phyloP scores from a whole-genome alignment of 2,797 vertebrate species.

The Rhadinocentrus ornatus region DNA sequence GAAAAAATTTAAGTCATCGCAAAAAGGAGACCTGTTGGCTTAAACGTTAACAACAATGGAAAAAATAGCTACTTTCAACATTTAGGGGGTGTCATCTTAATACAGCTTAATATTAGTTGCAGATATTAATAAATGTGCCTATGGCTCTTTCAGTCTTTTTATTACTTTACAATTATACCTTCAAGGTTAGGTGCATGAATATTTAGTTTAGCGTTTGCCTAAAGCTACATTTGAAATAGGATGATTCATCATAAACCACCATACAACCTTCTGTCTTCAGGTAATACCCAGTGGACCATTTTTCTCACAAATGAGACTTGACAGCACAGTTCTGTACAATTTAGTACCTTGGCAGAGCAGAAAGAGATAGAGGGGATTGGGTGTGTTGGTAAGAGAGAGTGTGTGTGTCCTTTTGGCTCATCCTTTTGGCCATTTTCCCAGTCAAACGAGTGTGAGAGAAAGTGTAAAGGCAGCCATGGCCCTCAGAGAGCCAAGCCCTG shows the following conservation, averaged over 20 bases:
- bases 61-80: background rate
- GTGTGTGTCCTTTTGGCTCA: constrained; percentile 51
- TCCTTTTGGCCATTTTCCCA: constrained; percentile 71
- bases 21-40: background rate
- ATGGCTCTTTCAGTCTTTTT: too few relatives aligned
- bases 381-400: constrained; percentile 7
- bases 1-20: background rate
- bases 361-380: constrained; percentile 16
- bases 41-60: too few relatives aligned
- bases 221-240: constrained; percentile 51
- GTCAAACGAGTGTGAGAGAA: constrained; percentile 60
- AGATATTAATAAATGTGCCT: too few relatives aligned
- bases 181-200: too few relatives aligned
- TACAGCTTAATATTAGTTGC: too few relatives aligned
- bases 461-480: constrained; percentile 50
- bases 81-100: background rate
- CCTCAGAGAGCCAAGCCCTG: constrained; percentile 50
- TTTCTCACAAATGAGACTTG: constrained; percentile 65
- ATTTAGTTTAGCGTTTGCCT: constrained; percentile 19
- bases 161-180: too few relatives aligned
- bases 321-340: constrained; percentile 76
- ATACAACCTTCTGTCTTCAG: constrained; percentile 73
- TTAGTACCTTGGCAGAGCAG: constrained; percentile 63
- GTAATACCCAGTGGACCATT: constrained; percentile 51
- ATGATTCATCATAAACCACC: constrained; percentile 80